Evolutionary conservation across 1,140 invertebrate genomes (phyloP).

Genomic region (Ceratina calcarata): DNA sequence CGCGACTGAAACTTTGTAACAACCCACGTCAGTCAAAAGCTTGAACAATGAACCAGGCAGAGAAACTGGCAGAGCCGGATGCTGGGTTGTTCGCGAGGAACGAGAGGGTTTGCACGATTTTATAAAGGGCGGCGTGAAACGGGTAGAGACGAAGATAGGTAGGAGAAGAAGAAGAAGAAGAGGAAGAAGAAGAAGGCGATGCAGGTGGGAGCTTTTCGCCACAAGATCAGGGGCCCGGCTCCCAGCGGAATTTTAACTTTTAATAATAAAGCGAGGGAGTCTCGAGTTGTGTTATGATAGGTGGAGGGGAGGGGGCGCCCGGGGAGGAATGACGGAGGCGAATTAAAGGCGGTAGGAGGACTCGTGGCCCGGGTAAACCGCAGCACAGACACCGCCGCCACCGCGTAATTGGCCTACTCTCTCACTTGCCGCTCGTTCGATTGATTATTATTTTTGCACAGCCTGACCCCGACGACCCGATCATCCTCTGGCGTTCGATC

Average conservation of each 20-base stretch:
- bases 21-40: conserved; percentile 26
- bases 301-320: conserved; percentile 27
- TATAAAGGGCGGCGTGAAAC: conserved; percentile 35
- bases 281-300: conserved; percentile 73
- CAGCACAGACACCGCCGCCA: conserved; percentile 77
- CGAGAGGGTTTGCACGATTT: conserved; percentile 64
- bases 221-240: conserved; percentile 70
- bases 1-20: background rate
- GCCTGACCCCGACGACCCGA: conserved; percentile 64
- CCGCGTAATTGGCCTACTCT: conserved; percentile 75
- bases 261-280: conserved; percentile 80
- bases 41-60: background rate
- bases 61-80: conserved; percentile 20
- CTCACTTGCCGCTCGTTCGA: conserved; percentile 67
- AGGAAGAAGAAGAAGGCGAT: conserved; percentile 15
- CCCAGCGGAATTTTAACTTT: conserved; percentile 77
- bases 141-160: background rate
- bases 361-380: conserved; percentile 66
- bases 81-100: conserved; percentile 41
- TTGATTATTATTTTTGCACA: conserved; percentile 75
- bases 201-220: conserved; percentile 50
- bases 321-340: conserved; percentile 49
- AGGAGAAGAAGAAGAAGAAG: conserved; percentile 18
- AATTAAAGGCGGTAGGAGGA: conserved; percentile 68
- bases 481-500: conserved; percentile 18